Base-by-base conservation (phyloP, 2,113 vertebrate genomes). In the Mugil cephalus region DNA sequence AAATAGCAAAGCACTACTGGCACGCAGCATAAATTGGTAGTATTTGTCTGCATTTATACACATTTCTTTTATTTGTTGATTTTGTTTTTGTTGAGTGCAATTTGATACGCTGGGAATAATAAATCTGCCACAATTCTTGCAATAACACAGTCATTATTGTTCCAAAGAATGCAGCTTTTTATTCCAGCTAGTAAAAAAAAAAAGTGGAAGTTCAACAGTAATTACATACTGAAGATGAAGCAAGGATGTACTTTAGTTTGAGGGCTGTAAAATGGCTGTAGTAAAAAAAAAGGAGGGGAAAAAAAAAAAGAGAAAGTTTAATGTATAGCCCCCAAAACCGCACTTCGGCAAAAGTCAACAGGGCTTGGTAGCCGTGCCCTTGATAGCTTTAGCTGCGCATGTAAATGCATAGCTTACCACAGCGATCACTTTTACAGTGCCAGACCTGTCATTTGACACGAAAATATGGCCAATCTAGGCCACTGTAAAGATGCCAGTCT, bases 401-500 rank as follows among this genome's bases (percentile, higher is more conserved):
- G 75, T 77, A 86, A 84, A 88, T 76, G 82, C 86, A 74, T 55
- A 59, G 79, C 84, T 88, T 77, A 91, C 90, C 90, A 59, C 87
- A 86, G 87, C 14, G 40, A 58, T 69, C 89, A 69, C 58, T 88
- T 91, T 89, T 78, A 88, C 66, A 47, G 77, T 62, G 77, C 70
- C 91, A 91, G 84, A 78, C 53, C 88, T 91, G 89, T 91, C 86
- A 84, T 89, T 92, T 74, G 89, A 90, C 85, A 83, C 88, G 79
- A 87, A 93, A 93, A 90, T 84, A 87, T 90, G 78, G 79, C 84
- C 90, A 87, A 85, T 89, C 82, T 84, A 65, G 79, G 77, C 77
- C 79, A 82, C 89, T 88, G 91, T 93, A 89, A 86, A 93, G 87
- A 89, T 91, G 94, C 92, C 94, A 94, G 64, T 81, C 89, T 74